phyloP scores from a whole-genome alignment of 2,113 vertebrate genomes.

The Arenaria interpres region DNA sequence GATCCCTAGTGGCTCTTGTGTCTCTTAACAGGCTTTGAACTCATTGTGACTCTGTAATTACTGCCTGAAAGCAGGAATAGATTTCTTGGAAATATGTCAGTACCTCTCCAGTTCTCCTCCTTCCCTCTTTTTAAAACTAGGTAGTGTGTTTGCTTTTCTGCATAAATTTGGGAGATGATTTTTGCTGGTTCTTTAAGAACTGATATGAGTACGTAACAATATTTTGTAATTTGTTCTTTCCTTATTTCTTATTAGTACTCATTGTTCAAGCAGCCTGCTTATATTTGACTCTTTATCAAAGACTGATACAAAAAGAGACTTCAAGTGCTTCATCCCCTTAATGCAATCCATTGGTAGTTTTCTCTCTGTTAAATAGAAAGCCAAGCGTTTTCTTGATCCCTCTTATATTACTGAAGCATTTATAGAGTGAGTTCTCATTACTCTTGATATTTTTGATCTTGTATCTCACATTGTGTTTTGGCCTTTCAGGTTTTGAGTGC shows the following conservation, averaged over 20 bases:
- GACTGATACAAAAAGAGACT: not conserved
- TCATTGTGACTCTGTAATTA: conserved; percentile 45
- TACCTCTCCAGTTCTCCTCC: not conserved
- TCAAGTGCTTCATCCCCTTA: not conserved
- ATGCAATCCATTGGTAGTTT: not conserved
- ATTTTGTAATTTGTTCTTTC: not conserved
- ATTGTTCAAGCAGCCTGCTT: not conserved
- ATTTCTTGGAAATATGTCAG: conserved; percentile 14
- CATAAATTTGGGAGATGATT: not conserved
- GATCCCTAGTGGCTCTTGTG: conserved; percentile 17
- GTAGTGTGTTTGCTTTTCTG: not conserved
- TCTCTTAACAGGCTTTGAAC: conserved; percentile 47
- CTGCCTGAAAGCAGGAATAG: conserved; percentile 35
- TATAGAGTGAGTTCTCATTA: not conserved
- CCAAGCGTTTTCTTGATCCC: not conserved
- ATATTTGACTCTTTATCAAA: not conserved
- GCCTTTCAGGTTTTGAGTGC: not conserved
- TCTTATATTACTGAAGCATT: not conserved
- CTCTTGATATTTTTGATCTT: not conserved
- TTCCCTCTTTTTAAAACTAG: not conserved
- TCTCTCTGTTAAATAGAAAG: not conserved
- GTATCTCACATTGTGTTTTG: not conserved
- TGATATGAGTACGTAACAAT: not conserved
- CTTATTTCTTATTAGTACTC: not conserved
- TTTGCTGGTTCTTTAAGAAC: not conserved